A percentile compares a stretch with the other conserved stretches of the same genome.
Evolutionary conservation across 2,797 vertebrate genomes (phyloP).

Genomic region (Staurois parvus): DNA sequence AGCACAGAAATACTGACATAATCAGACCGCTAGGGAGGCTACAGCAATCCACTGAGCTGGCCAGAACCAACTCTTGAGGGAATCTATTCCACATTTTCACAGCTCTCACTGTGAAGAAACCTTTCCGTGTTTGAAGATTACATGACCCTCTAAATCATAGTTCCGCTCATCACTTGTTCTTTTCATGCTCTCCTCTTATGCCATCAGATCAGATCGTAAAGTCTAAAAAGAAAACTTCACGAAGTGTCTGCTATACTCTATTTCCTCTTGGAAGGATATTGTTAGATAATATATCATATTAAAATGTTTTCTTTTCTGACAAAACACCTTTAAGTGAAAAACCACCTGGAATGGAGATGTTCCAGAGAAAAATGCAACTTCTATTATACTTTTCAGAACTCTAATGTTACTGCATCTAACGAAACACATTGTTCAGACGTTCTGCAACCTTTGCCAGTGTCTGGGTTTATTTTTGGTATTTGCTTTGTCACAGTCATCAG

Average conservation of each 20-base stretch:
- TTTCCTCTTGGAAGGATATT: not conserved
- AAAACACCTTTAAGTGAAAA: not conserved
- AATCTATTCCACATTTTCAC: no score
- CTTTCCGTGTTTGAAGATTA: no score
- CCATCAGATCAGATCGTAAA: no score
- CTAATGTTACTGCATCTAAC: not conserved
- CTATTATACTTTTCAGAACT: not conserved
- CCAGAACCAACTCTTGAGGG: no score
- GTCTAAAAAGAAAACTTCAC: no score
- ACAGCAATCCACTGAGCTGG: no score
- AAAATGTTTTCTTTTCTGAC: not conserved
- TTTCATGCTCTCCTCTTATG: no score
- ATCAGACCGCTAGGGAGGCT: no score
- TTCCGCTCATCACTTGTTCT: no score
- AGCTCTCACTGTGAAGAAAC: no score
- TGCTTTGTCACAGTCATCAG: not conserved
- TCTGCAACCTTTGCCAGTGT: constrained; percentile 13
- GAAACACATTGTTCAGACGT: constrained; percentile 14
- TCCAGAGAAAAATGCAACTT: not conserved
- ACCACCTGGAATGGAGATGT: not conserved
- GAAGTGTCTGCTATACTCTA: not conserved
- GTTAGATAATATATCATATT: not conserved
- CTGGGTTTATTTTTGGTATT: not conserved
- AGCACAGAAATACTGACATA: no score
- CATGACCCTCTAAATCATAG: no score